These are phyloP conservation scores for Diarsia dahlii DNA, from an alignment of 2,888 invertebrate genomes.

Conservation along the genomic window DNA sequence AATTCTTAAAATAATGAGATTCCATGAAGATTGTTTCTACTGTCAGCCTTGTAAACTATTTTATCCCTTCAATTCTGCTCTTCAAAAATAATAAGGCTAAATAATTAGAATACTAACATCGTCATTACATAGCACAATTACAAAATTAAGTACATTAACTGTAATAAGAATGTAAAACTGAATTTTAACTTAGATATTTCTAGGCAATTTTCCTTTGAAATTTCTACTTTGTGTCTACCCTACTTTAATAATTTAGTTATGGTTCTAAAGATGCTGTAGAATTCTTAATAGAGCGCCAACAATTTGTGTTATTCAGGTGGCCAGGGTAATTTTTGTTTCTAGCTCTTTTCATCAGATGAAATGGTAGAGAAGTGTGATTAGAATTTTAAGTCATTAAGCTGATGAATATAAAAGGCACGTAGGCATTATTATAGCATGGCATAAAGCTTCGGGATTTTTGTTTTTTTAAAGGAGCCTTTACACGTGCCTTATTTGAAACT, in stretches of 20 bases:
- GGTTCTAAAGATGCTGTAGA: constrained; percentile 47
- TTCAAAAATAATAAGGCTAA: constrained; percentile 6
- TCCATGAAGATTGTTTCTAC: too few relatives aligned
- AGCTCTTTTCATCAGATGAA: not conserved
- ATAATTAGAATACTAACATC: constrained; percentile 29
- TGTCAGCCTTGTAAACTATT: not conserved
- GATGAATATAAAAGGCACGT: not conserved
- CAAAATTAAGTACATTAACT: constrained; percentile 33
- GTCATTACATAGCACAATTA: constrained; percentile 27
- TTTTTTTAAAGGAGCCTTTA: too few relatives aligned
- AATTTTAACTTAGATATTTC: constrained; percentile 51
- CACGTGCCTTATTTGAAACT: not conserved
- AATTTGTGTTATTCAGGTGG: constrained; percentile 40
- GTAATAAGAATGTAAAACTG: constrained; percentile 28
- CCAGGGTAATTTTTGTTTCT: constrained; percentile 35
- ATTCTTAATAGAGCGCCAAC: constrained; percentile 48
- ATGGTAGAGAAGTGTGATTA: constrained; percentile 8
- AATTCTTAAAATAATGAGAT: not conserved
- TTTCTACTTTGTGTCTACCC: constrained; percentile 41
- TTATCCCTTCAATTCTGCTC: not conserved
- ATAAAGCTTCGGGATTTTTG: not conserved
- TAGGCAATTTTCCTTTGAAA: constrained; percentile 49
- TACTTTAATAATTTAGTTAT: constrained; percentile 54
- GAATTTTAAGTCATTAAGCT: constrained; percentile 3
- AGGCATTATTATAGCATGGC: not conserved